phyloP scores from a whole-genome alignment of 2,797 vertebrate species.

The Peromyscus melanophrys region DNA sequence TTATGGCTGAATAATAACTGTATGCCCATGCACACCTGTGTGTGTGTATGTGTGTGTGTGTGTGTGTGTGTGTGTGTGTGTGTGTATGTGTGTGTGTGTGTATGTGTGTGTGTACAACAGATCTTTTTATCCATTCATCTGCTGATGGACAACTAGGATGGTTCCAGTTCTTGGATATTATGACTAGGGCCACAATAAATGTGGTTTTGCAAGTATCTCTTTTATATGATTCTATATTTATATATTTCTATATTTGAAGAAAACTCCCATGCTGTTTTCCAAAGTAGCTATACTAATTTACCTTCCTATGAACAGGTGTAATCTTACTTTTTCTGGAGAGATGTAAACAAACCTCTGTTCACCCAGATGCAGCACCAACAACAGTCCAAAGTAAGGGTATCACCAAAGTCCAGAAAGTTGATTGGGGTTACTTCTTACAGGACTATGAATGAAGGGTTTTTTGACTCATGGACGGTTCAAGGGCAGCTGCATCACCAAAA shows the following conservation, averaged over 20 bases:
- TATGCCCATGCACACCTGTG: too few relatives aligned
- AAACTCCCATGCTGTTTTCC: background rate
- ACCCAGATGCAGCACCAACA: background rate
- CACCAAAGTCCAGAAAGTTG: background rate
- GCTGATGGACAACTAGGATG: background rate
- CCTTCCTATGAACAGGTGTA: background rate
- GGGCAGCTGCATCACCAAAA: background rate
- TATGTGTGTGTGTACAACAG: background rate
- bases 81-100: background rate
- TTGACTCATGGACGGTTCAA: background rate
- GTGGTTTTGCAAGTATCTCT: background rate
- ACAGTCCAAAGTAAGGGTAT: background rate
- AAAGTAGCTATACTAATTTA: background rate
- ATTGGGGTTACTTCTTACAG: background rate
- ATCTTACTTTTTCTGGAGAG: background rate
- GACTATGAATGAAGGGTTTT: background rate
- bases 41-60: background rate
- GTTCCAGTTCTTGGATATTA: background rate
- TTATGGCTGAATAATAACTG: background rate
- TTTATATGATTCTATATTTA: background rate
- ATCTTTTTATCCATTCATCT: background rate
- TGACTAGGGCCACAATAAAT: background rate
- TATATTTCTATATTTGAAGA: background rate
- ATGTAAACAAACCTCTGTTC: background rate
- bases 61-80: background rate